Evolutionary conservation across 37 sponge, comb jelly and placozoan genomes (phyloP), one percentile per base, ranked within the genome.

Genomic region (Tethya wilhelma): DNA sequence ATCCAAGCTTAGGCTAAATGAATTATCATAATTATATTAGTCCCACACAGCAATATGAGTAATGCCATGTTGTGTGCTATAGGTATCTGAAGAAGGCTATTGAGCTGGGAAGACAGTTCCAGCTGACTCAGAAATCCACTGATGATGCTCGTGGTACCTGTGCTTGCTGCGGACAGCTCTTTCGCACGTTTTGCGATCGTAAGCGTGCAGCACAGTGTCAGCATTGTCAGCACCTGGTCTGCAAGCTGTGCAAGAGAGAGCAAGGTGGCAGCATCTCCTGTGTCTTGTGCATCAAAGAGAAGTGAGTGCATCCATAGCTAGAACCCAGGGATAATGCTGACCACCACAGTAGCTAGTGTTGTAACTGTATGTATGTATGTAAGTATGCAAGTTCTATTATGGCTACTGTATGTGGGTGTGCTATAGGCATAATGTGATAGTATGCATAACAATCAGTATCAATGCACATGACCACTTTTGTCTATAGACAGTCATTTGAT

Each of bases 231-330:
- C 42, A 32, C 26, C 39, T 6, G 4, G 9, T 85, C 4, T 85
- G 85, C 78, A 76, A 85, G 49, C 33, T 62, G 19, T 85, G 85
- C 34, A 44, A 59, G 6, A 37, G 23, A 71, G 38, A 4, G 11
- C 6, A 60, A 17, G 63, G 25, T 2, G 62, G 53, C 20, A 53
- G 72, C 4, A 45, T 59, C 44, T 4, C 43, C 33, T 81, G 81
- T 32, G 4, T 60, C 0, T 38, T 81, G 45, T 81, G 81, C 42
- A 64, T 38, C 5, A 81, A 71, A 33, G 64, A 57, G 31, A 70
- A 65, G 81, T 71, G 0, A 2, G 63, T n/a, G n/a, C n/a, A n/a
- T n/a, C n/a, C n/a, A n/a, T n/a, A n/a, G n/a, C n/a, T n/a, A n/a
- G n/a, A n/a, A n/a, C n/a, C n/a, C n/a, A n/a, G n/a, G n/a, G n/a